These are phyloP conservation scores for Malurus cyaneus DNA, from an alignment of 2,113 vertebrate species.

Conservation along the genomic window DNA sequence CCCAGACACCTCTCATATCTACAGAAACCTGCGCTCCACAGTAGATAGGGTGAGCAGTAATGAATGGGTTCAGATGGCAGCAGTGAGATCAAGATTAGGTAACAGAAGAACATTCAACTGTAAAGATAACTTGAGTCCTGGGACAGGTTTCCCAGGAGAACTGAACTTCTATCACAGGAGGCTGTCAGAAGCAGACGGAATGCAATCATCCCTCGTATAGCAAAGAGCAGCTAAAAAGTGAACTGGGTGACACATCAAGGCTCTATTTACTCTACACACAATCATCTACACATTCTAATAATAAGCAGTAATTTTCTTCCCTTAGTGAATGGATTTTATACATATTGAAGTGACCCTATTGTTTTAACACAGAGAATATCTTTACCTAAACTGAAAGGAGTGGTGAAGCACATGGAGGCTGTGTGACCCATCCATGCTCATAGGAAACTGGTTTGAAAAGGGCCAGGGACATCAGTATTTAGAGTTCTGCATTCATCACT, in stretches of 20 bases:
- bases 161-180: neutral
- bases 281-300: neutral
- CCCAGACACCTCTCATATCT: neutral
- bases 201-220: neutral
- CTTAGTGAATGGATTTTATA: neutral
- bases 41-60: constrained; percentile 22
- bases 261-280: neutral
- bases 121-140: neutral
- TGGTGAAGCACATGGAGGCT: neutral
- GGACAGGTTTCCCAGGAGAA: constrained; percentile 27
- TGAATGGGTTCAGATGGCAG: neutral
- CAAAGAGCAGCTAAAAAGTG: neutral
- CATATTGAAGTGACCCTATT: neutral
- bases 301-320: neutral
- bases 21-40: neutral
- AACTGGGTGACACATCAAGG: neutral
- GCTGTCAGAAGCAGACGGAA: neutral
- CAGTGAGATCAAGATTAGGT: constrained; percentile 16
- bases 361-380: neutral
- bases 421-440: neutral
- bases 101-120: neutral
- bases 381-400: neutral
- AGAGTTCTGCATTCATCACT: neutral
- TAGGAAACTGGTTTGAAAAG: neutral
- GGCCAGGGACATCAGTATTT: neutral